These are phyloP conservation scores for Halyomorpha halys DNA, from an alignment of 1,140 invertebrate genomes.

Conservation along the genomic window DNA sequence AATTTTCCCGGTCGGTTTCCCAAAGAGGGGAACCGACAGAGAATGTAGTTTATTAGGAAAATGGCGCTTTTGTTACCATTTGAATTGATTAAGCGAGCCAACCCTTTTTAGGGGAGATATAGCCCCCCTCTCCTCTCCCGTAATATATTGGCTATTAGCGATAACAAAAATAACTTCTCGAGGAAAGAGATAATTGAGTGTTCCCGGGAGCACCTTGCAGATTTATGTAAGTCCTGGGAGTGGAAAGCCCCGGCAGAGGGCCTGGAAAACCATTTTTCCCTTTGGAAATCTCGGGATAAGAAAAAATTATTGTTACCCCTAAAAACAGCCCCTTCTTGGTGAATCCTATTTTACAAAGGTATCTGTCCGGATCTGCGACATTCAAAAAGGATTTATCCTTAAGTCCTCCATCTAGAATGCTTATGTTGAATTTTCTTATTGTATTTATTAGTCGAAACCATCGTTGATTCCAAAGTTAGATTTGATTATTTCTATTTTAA, in stretches of 20 bases:
- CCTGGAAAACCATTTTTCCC: not conserved
- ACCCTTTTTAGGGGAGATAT: not conserved
- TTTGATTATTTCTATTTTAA: no score
- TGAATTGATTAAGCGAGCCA: slow-evolving; percentile 7
- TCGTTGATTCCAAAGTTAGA: no score
- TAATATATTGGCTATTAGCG: slow-evolving; percentile 14
- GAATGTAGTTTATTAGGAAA: no score
- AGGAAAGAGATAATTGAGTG: slow-evolving; percentile 4
- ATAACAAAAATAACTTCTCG: slow-evolving; percentile 15
- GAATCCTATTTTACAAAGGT: slow-evolving; percentile 4
- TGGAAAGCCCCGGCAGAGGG: not conserved
- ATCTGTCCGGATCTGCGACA: not conserved
- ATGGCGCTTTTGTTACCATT: not conserved
- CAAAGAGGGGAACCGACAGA: no score
- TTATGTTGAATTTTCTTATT: no score
- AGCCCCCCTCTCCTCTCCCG: not conserved
- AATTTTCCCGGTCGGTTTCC: no score
- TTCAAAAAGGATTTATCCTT: no score
- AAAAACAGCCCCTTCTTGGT: not conserved
- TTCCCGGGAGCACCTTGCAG: not conserved
- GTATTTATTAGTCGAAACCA: no score
- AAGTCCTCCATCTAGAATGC: no score
- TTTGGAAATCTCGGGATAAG: not conserved
- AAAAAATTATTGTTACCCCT: slow-evolving; percentile 3
- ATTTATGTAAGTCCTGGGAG: slow-evolving; percentile 7